phyloP scores from a whole-genome alignment of 2,888 invertebrate genomes.

The Cyclophora albipunctata region DNA sequence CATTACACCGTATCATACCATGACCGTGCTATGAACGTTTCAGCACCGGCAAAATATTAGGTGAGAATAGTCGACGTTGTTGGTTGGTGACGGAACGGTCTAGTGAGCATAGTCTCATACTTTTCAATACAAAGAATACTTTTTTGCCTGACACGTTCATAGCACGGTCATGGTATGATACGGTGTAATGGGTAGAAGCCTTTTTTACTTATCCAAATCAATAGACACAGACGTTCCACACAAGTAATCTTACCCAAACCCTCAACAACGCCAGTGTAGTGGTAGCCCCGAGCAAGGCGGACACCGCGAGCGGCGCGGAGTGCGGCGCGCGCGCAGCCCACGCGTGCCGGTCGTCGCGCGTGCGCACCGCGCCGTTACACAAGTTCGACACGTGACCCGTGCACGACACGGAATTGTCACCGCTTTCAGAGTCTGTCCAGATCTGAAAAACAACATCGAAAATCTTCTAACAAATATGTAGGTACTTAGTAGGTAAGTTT shows the following conservation, averaged over 20 bases:
- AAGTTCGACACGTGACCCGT: slow-evolving; percentile 78
- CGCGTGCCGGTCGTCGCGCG: slow-evolving; percentile 84
- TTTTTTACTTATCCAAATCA: too few species aligned
- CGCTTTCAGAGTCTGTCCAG: slow-evolving; percentile 77
- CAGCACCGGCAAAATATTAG: too few species aligned
- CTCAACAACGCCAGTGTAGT: slow-evolving; percentile 78
- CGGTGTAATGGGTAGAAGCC: too few species aligned
- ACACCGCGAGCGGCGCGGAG: slow-evolving; percentile 76
- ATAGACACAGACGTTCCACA: too few species aligned
- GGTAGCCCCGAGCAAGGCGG: slow-evolving; percentile 72
- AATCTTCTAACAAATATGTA: neutral
- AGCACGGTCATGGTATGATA: too few species aligned
- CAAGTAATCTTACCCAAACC: slow-evolving; percentile 76
- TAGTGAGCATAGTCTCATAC: too few species aligned
- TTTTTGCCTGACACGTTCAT: too few species aligned
- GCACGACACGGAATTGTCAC: slow-evolving; percentile 53
- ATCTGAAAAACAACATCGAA: slow-evolving; percentile 46
- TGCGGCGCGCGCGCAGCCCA: slow-evolving; percentile 82
- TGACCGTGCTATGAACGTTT: too few species aligned
- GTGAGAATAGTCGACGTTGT: too few species aligned
- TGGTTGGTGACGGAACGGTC: too few species aligned
- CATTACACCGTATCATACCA: too few species aligned
- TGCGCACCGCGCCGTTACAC: slow-evolving; percentile 81
- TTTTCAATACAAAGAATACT: too few species aligned
- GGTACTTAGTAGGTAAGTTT: neutral